Evolutionary conservation across 1,140 invertebrate species (phyloP), one percentile per base, ranked within the genome.

Genomic region (Aricia agestis): DNA sequence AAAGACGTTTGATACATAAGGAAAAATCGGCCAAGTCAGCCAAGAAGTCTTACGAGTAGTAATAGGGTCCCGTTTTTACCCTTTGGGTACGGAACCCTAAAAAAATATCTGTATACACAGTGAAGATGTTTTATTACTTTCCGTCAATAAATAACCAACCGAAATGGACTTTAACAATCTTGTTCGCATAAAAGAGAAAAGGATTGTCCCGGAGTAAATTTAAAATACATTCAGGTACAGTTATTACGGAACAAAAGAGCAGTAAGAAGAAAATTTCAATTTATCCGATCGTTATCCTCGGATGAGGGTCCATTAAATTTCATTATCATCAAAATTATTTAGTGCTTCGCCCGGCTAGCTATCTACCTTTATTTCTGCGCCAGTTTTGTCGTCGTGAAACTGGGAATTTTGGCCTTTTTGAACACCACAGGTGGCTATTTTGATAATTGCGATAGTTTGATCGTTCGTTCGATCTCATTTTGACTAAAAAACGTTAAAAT

Each of bases 201-300:
- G 10, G 1, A 52, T 52, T 52, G 45, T 52, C 7, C 11, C 11
- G 45, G 1, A 52, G 45, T 52, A 4, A 52, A 52, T 52, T 52
- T 52, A 52, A 52, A 52, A 52, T 52, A 52, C 45, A 52, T 52
- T 52, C 45, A 52, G 45, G 45, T 52, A 15, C 45, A 13, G 45
- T 52, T 52, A 52, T 52, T 11, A 52, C 45, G 45, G 5, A 13
- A 52, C 45, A 52, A 52, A 52, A 52, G 45, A 52, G 71, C 61
- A 19, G 41, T 72, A 71, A 52, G 68, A 63, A 63, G 17, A 32
- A 58, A 72, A 72, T 72, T 75, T 68, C 65, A 75, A 70, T 72
- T 65, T 18, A 69, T 41, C 41, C 59, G 31, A 68, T 70, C 68
- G 58, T 72, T 75, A 68, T 63, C 68, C 57, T 66, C 25, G 11